Percentiles rank a stretch among this genome's conserved stretches.
Evolutionary conservation across 1,140 invertebrate species (phyloP).

Genomic region (Meteorus sp.): DNA sequence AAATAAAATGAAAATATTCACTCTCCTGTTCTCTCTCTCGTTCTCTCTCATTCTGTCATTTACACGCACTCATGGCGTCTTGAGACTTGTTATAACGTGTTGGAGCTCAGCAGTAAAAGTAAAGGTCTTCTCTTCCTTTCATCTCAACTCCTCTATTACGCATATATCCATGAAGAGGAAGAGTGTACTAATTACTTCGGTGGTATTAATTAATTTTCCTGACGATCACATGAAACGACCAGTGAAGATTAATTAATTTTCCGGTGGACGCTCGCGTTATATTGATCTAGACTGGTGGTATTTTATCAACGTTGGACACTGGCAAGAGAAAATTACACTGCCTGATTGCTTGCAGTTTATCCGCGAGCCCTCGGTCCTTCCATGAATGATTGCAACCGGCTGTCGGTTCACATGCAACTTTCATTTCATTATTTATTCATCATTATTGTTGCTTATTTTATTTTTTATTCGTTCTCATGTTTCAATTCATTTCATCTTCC

Average conservation of each 20-base stretch:
- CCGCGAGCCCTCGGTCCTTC: conserved; percentile 7
- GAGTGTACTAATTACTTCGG: conserved; percentile 35
- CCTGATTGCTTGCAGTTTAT: conserved; percentile 27
- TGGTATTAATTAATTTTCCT: conserved; percentile 40
- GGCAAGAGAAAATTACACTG: conserved; percentile 26
- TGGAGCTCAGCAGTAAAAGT: background rate
- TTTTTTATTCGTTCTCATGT: too few species aligned
- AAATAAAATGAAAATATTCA: too few species aligned
- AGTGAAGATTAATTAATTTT: conserved; percentile 38
- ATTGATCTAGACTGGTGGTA: conserved; percentile 30
- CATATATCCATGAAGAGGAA: conserved; percentile 21
- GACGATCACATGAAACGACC: conserved; percentile 32
- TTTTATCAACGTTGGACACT: conserved; percentile 22
- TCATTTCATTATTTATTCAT: background rate
- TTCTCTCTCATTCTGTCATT: too few species aligned
- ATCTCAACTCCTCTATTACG: conserved; percentile 8
- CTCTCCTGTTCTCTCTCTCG: too few species aligned
- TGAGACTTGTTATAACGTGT: background rate
- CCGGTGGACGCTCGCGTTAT: conserved; percentile 20
- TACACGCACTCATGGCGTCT: background rate
- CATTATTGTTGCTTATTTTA: too few species aligned
- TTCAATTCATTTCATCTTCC: too few species aligned
- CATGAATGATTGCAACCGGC: conserved; percentile 26
- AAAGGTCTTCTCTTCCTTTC: too few species aligned
- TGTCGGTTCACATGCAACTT: conserved; percentile 16